A percentile compares a stretch with the other conserved stretches of the same genome.
Evolutionary conservation across 53 echinoderm and acorn worm species (phyloP).

Genomic region (Crossaster papposus): DNA sequence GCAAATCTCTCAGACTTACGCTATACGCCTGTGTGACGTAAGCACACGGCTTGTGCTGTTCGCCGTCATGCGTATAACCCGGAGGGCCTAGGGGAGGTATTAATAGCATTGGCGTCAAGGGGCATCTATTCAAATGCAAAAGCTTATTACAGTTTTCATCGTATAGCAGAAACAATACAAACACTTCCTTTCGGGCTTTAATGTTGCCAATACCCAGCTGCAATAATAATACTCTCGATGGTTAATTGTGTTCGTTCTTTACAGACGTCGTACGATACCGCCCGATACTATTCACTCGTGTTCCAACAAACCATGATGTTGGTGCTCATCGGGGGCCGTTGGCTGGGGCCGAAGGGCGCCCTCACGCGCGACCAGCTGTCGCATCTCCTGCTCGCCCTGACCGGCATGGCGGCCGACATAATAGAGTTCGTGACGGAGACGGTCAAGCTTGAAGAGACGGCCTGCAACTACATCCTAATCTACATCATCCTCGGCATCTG

Average conservation of each 20-base stretch:
- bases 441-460: conserved; percentile 65
- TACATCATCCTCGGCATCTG: conserved; percentile 67
- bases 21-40: too few relatives aligned
- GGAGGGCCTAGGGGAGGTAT: too few relatives aligned
- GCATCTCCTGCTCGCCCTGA: conserved; percentile 70
- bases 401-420: conserved; percentile 86
- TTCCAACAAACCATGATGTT: conserved; percentile 80
- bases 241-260: not conserved
- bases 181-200: too few relatives aligned
- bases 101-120: too few relatives aligned
- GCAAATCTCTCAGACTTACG: not conserved
- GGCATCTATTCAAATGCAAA: too few relatives aligned
- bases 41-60: too few relatives aligned
- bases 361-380: conserved; percentile 80
- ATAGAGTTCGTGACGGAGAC: conserved; percentile 82
- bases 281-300: conserved; percentile 53
- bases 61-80: too few relatives aligned
- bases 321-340: conserved; percentile 71
- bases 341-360: conserved; percentile 80
- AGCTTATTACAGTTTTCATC: too few relatives aligned
- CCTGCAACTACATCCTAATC: conserved; percentile 61
- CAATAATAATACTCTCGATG: not conserved
- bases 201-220: not conserved
- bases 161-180: too few relatives aligned
- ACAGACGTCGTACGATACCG: conserved; percentile 38